These are phyloP conservation scores for Semaprochilodus insignis DNA, from an alignment of 2,797 vertebrate species.

Conservation along the genomic window DNA sequence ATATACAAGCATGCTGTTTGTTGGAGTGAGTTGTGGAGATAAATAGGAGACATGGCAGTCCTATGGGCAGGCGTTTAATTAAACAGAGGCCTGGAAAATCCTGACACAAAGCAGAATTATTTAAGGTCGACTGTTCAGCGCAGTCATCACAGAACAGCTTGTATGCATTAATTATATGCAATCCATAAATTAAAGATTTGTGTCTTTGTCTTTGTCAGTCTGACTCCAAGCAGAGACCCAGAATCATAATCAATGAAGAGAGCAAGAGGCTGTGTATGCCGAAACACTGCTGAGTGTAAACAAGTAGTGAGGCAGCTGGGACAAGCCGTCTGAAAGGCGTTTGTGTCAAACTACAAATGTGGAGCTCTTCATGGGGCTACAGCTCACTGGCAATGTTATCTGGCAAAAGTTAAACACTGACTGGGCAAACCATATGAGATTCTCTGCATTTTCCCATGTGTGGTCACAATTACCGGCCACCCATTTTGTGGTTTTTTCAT, in stretches of 20 bases:
- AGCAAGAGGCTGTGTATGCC: slow-evolving; percentile 26
- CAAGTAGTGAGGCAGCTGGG: slow-evolving; percentile 24
- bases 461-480: neutral
- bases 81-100: slow-evolving; percentile 45
- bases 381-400: slow-evolving; percentile 11
- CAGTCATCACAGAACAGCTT: slow-evolving; percentile 59
- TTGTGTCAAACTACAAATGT: slow-evolving; percentile 44
- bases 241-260: slow-evolving; percentile 54
- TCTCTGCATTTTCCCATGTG: slow-evolving; percentile 11
- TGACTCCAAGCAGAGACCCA: slow-evolving; percentile 31
- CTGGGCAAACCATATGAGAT: slow-evolving; percentile 26
- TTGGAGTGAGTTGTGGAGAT: slow-evolving; percentile 10
- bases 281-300: slow-evolving; percentile 20
- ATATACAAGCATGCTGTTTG: slow-evolving; percentile 8
- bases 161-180: slow-evolving; percentile 62
- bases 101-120: slow-evolving; percentile 54
- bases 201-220: slow-evolving; percentile 50
- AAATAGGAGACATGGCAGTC: slow-evolving; percentile 42
- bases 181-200: slow-evolving; percentile 66
- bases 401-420: slow-evolving; percentile 5
- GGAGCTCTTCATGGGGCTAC: slow-evolving; percentile 22
- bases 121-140: slow-evolving; percentile 54
- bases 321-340: neutral
- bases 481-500: neutral
- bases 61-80: slow-evolving; percentile 49